Evolutionary conservation across 2,113 vertebrate species (phyloP), one percentile per base, ranked within the genome.

Genomic region (Smithornis capensis): DNA sequence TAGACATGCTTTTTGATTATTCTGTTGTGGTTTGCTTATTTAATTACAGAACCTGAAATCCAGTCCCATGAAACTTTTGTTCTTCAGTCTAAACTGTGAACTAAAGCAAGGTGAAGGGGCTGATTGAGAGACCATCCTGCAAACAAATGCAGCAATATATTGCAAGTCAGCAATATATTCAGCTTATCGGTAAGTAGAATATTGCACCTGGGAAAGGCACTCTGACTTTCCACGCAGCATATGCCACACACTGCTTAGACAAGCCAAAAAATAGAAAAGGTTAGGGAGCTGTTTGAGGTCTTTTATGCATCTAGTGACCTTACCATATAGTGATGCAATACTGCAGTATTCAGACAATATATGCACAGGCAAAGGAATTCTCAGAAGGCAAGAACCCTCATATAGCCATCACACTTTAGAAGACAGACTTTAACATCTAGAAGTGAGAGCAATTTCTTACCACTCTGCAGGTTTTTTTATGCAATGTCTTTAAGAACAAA

Each of bases 11-110:
- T 10, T 69, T 91, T 33, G 27, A 73, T 83, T 89, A 73, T 64
- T 90, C 29, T 77, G 6, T 80, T 83, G 67, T 76, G 33, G 19
- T 77, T 87, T 67, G 10, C 10, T n/a, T 85, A 74, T 74, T 91
- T 87, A 93, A 70, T 93, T 88, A 89, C 31, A 85, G 38, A 80
- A 7, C 35, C 44, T n/a, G 33, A 11, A 85, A 93, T 74, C 22
- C 45, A 73, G 45, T 63, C 9, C 5, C 22, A 8, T 28, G 31
- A 91, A 76, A 63, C 12, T 50, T 92, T 47, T 79, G 16, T 56
- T 65, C 35, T 80, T 80, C 24, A 77, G 16, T 29, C 35, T 83
- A 77, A 91, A 49, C 31, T 64, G 53, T 7, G 15, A 65, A 59
- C 22, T 47, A 56, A 55, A 90, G 38, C 15, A 76, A 91, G 8